Percentiles rank a stretch among this genome's conserved stretches.
These are phyloP conservation scores for Chionodraco myersi DNA, from an alignment of 2,113 vertebrate genomes.

Conservation along the genomic window DNA sequence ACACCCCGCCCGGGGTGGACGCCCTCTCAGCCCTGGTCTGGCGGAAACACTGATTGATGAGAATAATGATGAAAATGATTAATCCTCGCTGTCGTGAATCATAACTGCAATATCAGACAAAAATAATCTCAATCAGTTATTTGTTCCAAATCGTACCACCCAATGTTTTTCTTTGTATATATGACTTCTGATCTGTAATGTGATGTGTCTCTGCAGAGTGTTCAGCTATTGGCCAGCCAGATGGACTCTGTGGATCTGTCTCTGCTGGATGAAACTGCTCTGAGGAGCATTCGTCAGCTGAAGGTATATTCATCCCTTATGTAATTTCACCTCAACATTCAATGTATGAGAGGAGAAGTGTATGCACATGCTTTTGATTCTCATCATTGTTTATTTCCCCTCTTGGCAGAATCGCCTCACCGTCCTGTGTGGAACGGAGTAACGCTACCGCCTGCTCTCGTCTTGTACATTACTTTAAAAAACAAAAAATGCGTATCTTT, in stretches of 20 bases:
- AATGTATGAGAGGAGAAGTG: neutral
- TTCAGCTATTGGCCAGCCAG: conserved; percentile 85
- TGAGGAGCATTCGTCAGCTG: conserved; percentile 79
- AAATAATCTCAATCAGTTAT: no score
- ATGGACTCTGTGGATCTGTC: conserved; percentile 82
- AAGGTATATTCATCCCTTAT: conserved; percentile 63
- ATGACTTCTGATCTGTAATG: neutral
- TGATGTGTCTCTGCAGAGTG: conserved; percentile 65
- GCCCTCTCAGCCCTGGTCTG: no score
- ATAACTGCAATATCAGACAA: no score
- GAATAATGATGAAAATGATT: no score
- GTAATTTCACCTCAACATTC: neutral
- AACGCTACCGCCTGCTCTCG: neutral
- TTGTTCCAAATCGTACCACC: no score
- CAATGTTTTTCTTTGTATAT: no score
- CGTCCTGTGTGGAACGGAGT: conserved; percentile 68
- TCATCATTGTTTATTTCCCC: neutral
- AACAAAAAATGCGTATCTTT: neutral
- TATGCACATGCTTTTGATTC: neutral
- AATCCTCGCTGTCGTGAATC: no score
- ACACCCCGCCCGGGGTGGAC: no score
- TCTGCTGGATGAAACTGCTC: conserved; percentile 72
- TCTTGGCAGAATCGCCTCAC: conserved; percentile 78
- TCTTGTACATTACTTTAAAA: conserved; percentile 25
- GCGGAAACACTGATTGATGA: no score